Evolutionary conservation across 2,113 vertebrate species (phyloP), one percentile per base, ranked within the genome.

Genomic region (Nycticorax nycticorax): DNA sequence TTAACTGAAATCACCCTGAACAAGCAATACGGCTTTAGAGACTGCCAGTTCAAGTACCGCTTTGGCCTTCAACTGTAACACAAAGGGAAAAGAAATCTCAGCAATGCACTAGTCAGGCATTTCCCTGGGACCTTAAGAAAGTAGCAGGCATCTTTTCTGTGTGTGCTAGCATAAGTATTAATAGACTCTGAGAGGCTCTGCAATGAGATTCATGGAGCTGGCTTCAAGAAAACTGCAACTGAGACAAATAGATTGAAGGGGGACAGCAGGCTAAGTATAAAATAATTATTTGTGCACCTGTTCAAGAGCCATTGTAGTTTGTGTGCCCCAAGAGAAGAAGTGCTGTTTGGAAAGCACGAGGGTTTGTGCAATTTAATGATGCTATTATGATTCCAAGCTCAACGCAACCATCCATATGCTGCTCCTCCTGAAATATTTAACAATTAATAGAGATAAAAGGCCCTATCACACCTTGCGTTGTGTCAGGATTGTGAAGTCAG

Each of bases 401-500:
- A 85, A 23, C 17, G 53, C 23, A 72, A 93, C 43, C 28, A 73
- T 17, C 86, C 89, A 32, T 43, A 66, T 89, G 92, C 69, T 67
- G 63, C 84, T 92, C 14, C 62, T 92, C 59, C 88, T 97, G 71
- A 91, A 97, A 95, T 94, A 97, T 95, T 97, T 83, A 95, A 82
- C 41, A 67, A 77, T 74, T 93, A 89, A 73, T 80, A 88, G 50
- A 95, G 66, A 83, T 82, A 74, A 95, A 76, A 95, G 91, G 48
- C 57, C 17, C 45, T 57, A 4, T 24, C 43, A 82, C 10, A 39
- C n/a, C 53, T 53, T 30, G 50, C 0, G 1, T 16, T 52, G 56
- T 32, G 57, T 59, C 59, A 76, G 66, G 50, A 88, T 69, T 0
- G 0, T 32, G 26, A 72, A 91, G 64, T 57, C 48, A 71, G 80